Percentiles rank a stretch among this genome's conserved stretches.
Conservation (phyloP, 2,113 vertebrate species). For the Muntiacus reevesi region DNA sequence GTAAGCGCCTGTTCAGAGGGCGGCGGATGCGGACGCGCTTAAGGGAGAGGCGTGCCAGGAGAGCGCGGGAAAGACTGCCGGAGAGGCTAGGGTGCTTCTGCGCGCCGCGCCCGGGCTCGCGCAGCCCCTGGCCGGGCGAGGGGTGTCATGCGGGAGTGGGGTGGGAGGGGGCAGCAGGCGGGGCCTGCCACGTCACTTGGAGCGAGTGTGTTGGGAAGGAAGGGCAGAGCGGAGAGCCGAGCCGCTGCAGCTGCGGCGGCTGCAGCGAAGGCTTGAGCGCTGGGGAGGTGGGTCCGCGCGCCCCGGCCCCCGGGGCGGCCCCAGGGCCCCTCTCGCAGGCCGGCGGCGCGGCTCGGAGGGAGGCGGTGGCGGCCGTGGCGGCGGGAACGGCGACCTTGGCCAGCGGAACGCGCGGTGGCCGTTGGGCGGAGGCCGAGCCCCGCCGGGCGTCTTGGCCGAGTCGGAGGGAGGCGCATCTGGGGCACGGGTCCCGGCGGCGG, state of each 20-base stretch:
- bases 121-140: conserved; percentile 47
- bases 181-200: conserved; percentile 73
- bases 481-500: not conserved
- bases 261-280: conserved; percentile 31
- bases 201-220: conserved; percentile 62
- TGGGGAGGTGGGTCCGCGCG: conserved; percentile 53
- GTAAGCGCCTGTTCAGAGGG: not conserved
- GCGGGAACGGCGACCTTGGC: conserved; percentile 37
- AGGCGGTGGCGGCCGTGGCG: not conserved
- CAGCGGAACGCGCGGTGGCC: conserved; percentile 11
- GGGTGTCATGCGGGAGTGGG: conserved; percentile 61
- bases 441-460: conserved; percentile 37
- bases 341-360: not conserved
- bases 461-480: conserved; percentile 64
- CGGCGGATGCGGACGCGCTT: not conserved
- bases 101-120: not conserved
- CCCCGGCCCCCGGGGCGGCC: conserved; percentile 14
- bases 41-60: conserved; percentile 30
- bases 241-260: conserved; percentile 44
- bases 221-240: conserved; percentile 53
- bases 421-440: conserved; percentile 57
- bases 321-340: not conserved
- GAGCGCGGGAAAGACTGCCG: conserved; percentile 54
- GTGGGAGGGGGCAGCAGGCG: conserved; percentile 73
- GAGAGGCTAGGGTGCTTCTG: not conserved